These are phyloP conservation scores for Lemur catta DNA, from an alignment of 2,797 vertebrate genomes.

Conservation along the genomic window DNA sequence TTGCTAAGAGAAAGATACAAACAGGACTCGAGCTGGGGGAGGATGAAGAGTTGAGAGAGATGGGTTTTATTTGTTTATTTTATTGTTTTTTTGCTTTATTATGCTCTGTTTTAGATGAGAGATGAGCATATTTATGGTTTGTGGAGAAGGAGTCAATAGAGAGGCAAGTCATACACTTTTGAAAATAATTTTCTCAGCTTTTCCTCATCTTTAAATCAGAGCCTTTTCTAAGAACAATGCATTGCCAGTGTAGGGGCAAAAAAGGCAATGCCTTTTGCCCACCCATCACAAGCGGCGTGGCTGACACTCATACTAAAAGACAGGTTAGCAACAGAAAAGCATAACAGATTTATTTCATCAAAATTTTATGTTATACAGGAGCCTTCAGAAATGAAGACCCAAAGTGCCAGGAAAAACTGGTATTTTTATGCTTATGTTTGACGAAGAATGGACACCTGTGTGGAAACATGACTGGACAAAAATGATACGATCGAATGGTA, in stretches of 20 bases:
- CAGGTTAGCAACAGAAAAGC: background rate
- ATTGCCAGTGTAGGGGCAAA: background rate
- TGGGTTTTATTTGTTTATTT: background rate
- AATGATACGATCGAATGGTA: background rate
- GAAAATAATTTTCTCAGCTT: background rate
- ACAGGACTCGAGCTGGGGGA: background rate
- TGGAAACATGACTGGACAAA: background rate
- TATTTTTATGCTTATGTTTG: background rate
- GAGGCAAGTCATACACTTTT: background rate
- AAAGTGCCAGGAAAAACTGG: background rate
- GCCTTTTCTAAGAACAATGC: background rate
- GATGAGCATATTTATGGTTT: background rate
- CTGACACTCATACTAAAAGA: background rate
- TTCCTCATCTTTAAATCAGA: background rate
- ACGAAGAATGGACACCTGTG: background rate
- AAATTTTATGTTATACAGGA: background rate
- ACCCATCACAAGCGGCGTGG: background rate
- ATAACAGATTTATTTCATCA: background rate
- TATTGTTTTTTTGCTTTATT: background rate
- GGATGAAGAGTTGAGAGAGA: background rate
- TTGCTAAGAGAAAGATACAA: background rate
- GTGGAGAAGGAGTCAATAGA: background rate
- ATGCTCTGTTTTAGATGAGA: background rate
- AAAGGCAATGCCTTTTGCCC: background rate
- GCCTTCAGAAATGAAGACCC: background rate